Evolutionary conservation across 2,113 vertebrate genomes (phyloP), one percentile per base, ranked within the genome.

Genomic region (Daboia siamensis): DNA sequence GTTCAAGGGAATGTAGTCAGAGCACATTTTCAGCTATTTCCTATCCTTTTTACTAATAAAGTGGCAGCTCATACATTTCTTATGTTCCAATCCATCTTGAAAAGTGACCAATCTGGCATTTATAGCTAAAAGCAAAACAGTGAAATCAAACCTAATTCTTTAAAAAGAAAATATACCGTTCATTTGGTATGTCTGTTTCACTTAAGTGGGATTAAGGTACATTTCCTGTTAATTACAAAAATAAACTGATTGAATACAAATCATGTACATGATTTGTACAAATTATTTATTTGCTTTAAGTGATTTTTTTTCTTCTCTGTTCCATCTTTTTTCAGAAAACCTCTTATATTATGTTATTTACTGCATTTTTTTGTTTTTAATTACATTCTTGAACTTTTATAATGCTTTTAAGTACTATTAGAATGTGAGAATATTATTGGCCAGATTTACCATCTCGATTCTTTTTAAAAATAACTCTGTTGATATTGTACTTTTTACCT

Each of bases 61-160:
- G 57, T 46, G 21, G 26, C 84, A 91, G 56, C 17, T 91, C 86
- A 23, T 51, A 92, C 91, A 93, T 92, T 90, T 90, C 64, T 0
- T 24, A 92, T 88, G 91, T 56, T 94, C 93, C 95, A 94, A 92
- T 90, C 89, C 64, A 54, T 86, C 52, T 74, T 93, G 91, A 94
- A 57, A 80, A 90, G 90, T 93, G 80, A 89, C 91, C 93, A 92
- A 96, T 85, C 24, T 55, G 90, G 92, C 69, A 48, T 90, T 84
- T 90, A 44, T 55, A 84, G 92, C 90, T 93, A 91, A 95, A 91
- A 94, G 90, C 92, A 93, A 84, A 92, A 17, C 55, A n/a, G 44
- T 87, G 57, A 92, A 94, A 91, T 44, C 23, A 55, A 94, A 91
- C 33, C 15, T 54, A 80, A 46, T 59, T 86, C 91, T 91, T 52